Evolutionary conservation across 2,797 vertebrate genomes (phyloP), one percentile per base, ranked within the genome.

Genomic region (Sebastes goodei): DNA sequence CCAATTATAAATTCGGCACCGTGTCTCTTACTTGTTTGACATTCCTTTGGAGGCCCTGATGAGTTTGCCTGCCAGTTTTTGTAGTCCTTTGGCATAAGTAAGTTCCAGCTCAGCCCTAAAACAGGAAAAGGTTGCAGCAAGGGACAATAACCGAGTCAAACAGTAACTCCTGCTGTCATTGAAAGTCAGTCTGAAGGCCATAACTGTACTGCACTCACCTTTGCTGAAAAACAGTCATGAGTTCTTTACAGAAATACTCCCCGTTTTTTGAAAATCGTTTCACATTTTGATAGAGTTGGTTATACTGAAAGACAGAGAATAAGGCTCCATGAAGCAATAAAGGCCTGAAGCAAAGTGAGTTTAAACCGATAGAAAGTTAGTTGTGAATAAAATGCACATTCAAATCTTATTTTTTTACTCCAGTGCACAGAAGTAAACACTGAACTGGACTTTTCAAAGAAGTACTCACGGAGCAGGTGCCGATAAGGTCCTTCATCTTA

Each of bases 231-330:
- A 97, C 88, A 0, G 93, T 88, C 90, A 96, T 92, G 46, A 98
- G 94, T 80, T 97, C 97, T 93, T 97, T 98, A 90, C 96, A 97
- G 95, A 97, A 97, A 88, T 91, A 80, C 80, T 98, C 97, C 84
- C 97, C 97, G 82, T 94, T 94, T 94, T 97, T 98, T 67, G 97
- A 97, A 93, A 96, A 95, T 49, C 82, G 93, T 87, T 98, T 98
- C 21, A 96, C 94, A 80, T 97, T 96, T 90, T 97, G 96, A 91
- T 97, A 98, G 14, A 97, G 93, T 70, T 95, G 94, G 87, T 97
- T 96, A 78, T 97, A 97, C 97, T 98, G 89, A 78, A 93, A 96
- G 64, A 93, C 35, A 92, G 5, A 7, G 6, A 64, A 33, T 6
- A 3, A 75, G 9, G n/a, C 10, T 72, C 56, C 14, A 14, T n/a